Evolutionary conservation across 2,113 vertebrate species (phyloP).

Genomic region (Mormoops blainvillei): DNA sequence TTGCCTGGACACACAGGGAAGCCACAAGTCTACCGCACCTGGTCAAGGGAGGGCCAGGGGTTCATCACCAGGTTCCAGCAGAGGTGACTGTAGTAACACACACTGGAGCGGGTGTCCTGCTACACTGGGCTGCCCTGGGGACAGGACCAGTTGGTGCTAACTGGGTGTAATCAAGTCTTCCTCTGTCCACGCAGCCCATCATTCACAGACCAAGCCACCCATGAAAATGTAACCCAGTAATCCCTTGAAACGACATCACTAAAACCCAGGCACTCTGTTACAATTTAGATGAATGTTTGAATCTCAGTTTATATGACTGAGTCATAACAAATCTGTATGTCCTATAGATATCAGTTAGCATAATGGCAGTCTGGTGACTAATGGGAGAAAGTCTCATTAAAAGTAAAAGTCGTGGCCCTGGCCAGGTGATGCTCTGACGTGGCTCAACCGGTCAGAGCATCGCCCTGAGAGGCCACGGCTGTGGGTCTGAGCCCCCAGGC

Average conservation of each 20-base stretch:
- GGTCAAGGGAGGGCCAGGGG: neutral
- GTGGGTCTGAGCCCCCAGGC: too few species aligned
- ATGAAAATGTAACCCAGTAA: neutral
- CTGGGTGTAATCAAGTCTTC: neutral
- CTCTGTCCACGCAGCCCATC: neutral
- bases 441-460: too few species aligned
- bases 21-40: neutral
- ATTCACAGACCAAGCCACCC: neutral
- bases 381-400: neutral
- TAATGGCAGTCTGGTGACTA: neutral
- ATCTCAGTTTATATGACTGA: neutral
- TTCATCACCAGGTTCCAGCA: neutral
- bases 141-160: neutral
- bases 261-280: neutral
- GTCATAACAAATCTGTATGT: neutral
- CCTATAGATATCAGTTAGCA: neutral
- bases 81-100: neutral
- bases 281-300: neutral
- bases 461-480: too few species aligned
- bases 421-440: too few species aligned
- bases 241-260: neutral
- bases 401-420: neutral
- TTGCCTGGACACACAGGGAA: neutral
- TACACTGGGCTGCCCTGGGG: fast-evolving
- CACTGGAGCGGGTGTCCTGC: too few species aligned